Conservation (phyloP, 2,113 vertebrate species). For the Proterorhinus semilunaris region DNA sequence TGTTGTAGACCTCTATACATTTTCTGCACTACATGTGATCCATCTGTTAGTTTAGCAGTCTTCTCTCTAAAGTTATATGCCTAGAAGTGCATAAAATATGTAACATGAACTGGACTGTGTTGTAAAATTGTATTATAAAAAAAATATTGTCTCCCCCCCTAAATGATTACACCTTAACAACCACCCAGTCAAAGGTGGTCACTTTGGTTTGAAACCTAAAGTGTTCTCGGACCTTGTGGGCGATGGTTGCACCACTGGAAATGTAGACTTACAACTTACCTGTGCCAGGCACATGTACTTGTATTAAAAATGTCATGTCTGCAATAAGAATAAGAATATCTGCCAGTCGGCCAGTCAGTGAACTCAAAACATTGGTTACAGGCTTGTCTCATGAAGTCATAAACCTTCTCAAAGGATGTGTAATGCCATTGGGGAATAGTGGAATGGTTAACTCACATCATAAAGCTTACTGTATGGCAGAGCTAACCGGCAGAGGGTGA, state of each 20-base stretch:
- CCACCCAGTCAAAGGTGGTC: not conserved
- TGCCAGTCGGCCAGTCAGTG: slow-evolving; percentile 46
- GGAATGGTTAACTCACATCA: slow-evolving; percentile 34
- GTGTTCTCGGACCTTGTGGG: not conserved
- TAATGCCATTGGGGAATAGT: slow-evolving; percentile 18
- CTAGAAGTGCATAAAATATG: no score
- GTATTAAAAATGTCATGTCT: slow-evolving; percentile 20
- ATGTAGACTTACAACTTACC: not conserved
- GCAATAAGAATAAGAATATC: slow-evolving; percentile 66
- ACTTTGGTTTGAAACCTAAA: not conserved
- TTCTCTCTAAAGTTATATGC: no score
- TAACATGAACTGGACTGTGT: no score
- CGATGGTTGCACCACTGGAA: not conserved
- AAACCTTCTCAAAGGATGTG: slow-evolving; percentile 30
- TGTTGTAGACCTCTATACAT: no score
- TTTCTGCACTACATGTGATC: no score
- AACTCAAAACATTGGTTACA: slow-evolving; percentile 35
- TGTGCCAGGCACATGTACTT: not conserved
- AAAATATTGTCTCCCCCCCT: no score
- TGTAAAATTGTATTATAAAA: no score
- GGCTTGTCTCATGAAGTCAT: slow-evolving; percentile 25
- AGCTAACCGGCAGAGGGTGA: slow-evolving; percentile 44
- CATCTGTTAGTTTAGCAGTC: no score
- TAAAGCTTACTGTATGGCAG: slow-evolving; percentile 43
- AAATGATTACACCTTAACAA: no score